phyloP scores from a whole-genome alignment of 2,113 vertebrate species.

The Alaudala cheleensis region DNA sequence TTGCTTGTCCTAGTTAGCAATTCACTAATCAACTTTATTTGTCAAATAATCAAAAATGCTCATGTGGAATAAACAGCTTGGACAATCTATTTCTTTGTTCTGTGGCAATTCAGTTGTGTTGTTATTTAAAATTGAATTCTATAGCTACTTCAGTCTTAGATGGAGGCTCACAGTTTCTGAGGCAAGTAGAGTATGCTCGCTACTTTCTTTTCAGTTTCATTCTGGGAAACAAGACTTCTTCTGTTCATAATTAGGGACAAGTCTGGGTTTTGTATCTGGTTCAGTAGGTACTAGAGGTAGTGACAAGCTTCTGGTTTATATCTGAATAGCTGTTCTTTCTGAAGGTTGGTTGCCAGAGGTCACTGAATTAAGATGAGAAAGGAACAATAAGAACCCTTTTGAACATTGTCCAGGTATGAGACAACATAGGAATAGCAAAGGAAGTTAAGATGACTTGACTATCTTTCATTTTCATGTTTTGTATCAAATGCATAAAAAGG shows the following conservation, averaged over 20 bases:
- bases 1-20: not conserved
- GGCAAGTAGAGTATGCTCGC: not conserved
- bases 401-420: not conserved
- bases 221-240: not conserved
- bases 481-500: not conserved
- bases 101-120: not conserved
- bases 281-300: not conserved
- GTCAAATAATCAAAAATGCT: not conserved
- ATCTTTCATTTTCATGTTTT: not conserved
- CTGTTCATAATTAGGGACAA: not conserved
- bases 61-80: not conserved
- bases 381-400: not conserved
- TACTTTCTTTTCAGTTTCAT: not conserved
- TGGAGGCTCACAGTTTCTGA: not conserved
- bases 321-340: not conserved
- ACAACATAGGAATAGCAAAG: not conserved
- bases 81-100: not conserved
- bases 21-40: not conserved
- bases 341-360: not conserved
- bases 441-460: not conserved
- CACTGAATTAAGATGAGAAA: not conserved
- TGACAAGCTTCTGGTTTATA: not conserved
- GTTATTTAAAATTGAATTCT: not conserved
- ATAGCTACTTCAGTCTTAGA: not conserved
- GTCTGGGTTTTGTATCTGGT: not conserved